A percentile compares a stretch with the other conserved stretches of the same genome.
Conservation (phyloP, 1,140 invertebrate genomes). For the Lucilia sericata region DNA sequence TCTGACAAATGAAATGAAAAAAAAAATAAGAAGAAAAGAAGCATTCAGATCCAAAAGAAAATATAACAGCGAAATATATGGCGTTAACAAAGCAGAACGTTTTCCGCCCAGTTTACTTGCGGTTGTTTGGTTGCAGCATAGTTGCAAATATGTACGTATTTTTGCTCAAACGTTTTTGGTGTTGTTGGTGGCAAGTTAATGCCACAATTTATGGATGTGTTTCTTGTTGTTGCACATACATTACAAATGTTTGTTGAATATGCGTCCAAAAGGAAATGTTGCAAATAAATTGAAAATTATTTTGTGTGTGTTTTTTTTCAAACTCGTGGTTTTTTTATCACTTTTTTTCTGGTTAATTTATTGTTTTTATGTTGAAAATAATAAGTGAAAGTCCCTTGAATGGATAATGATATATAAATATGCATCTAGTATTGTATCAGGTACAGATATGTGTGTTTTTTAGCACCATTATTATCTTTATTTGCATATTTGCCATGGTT, state of each 20-base stretch:
- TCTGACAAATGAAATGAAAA: conserved; percentile 7
- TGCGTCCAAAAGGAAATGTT: conserved; percentile 37
- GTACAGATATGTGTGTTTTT: not conserved
- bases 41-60: not conserved
- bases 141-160: not conserved
- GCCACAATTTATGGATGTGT: conserved; percentile 34
- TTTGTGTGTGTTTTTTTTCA: not conserved
- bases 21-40: conserved; percentile 8
- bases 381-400: conserved; percentile 40
- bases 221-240: not conserved
- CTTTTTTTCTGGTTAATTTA: conserved; percentile 18
- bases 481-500: conserved; percentile 29
- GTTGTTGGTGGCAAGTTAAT: conserved; percentile 32
- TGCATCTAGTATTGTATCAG: not conserved
- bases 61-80: conserved; percentile 9
- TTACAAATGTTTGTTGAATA: not conserved
- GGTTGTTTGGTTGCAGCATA: not conserved
- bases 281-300: conserved; percentile 42
- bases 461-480: conserved; percentile 9
- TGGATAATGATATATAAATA: conserved; percentile 29
- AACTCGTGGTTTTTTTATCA: not conserved
- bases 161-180: not conserved
- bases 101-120: conserved; percentile 43
- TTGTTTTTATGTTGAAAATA: conserved; percentile 25
- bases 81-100: conserved; percentile 44